Evolutionary conservation across 2,888 invertebrate species (phyloP).

Genomic region (Drosophila siamana): DNA sequence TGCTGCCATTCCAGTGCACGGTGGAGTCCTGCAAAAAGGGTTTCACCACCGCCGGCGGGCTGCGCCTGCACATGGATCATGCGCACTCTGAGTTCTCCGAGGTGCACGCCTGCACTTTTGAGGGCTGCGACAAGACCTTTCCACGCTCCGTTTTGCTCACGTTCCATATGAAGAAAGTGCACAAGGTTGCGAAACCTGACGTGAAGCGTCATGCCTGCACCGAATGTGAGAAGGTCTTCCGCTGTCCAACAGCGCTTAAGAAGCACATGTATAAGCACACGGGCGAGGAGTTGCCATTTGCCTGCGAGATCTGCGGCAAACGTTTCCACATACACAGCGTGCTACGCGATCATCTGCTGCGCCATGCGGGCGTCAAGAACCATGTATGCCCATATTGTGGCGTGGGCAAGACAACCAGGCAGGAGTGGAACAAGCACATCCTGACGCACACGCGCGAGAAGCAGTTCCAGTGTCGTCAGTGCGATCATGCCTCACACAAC

Average conservation of each 20-base stretch:
- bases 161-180: constrained; percentile 80
- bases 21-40: constrained; percentile 81
- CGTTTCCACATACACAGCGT: constrained; percentile 83
- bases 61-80: constrained; percentile 80
- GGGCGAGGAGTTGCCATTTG: constrained; percentile 83
- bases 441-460: constrained; percentile 84
- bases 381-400: constrained; percentile 84
- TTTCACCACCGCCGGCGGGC: constrained; percentile 80
- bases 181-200: constrained; percentile 73
- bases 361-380: constrained; percentile 84
- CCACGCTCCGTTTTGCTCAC: constrained; percentile 79
- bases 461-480: constrained; percentile 82
- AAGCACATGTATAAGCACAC: constrained; percentile 84
- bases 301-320: constrained; percentile 83
- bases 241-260: constrained; percentile 83
- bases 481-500: constrained; percentile 82
- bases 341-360: constrained; percentile 82
- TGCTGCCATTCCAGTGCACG: constrained; percentile 81
- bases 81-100: constrained; percentile 82
- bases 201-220: constrained; percentile 77
- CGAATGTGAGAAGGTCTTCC: constrained; percentile 83
- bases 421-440: constrained; percentile 84
- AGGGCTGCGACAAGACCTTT: constrained; percentile 80
- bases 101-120: constrained; percentile 79
- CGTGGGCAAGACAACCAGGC: constrained; percentile 83